Percentiles rank a stretch among this genome's conserved stretches.
phyloP scores from a whole-genome alignment of 2,113 vertebrate genomes.

The Leptobrachium leishanense region DNA sequence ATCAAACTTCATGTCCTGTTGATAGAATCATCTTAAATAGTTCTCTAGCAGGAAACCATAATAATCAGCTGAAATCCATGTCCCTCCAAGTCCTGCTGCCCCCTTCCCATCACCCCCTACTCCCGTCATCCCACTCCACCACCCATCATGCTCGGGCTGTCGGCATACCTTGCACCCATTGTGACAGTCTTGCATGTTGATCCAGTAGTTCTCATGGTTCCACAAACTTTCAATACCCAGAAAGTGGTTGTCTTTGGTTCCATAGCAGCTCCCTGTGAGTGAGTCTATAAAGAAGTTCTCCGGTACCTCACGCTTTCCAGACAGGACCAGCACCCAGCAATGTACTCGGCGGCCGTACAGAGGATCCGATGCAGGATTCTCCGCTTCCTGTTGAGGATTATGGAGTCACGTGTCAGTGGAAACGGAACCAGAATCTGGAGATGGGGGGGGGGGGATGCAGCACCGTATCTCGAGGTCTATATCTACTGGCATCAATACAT shows the following conservation, averaged over 20 bases:
- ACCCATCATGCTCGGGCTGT: too few species aligned
- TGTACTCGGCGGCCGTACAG: slow-evolving; percentile 80
- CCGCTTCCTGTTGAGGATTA: slow-evolving; percentile 59
- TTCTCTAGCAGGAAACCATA: too few species aligned
- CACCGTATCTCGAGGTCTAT: too few species aligned
- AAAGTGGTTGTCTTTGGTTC: slow-evolving; percentile 67
- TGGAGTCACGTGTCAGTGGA: too few species aligned
- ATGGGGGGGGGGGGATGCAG: too few species aligned
- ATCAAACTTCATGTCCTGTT: slow-evolving; percentile 80
- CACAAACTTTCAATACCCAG: slow-evolving; percentile 89
- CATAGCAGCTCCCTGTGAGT: slow-evolving; percentile 71
- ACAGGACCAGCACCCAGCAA: slow-evolving; percentile 86
- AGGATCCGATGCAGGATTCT: slow-evolving; percentile 59
- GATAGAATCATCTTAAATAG: neutral
- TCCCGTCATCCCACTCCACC: too few species aligned
- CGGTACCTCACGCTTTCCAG: slow-evolving; percentile 76
- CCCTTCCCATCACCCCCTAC: neutral
- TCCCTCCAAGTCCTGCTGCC: too few species aligned
- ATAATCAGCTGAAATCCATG: neutral
- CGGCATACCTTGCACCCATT: slow-evolving; percentile 72
- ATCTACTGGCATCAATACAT: too few species aligned
- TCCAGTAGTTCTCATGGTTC: slow-evolving; percentile 90
- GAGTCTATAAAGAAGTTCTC: slow-evolving; percentile 90
- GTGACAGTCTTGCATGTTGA: slow-evolving; percentile 91
- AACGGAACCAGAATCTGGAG: too few species aligned